phyloP scores from a whole-genome alignment of 2,797 vertebrate species.

The Gouania willdenowi region DNA sequence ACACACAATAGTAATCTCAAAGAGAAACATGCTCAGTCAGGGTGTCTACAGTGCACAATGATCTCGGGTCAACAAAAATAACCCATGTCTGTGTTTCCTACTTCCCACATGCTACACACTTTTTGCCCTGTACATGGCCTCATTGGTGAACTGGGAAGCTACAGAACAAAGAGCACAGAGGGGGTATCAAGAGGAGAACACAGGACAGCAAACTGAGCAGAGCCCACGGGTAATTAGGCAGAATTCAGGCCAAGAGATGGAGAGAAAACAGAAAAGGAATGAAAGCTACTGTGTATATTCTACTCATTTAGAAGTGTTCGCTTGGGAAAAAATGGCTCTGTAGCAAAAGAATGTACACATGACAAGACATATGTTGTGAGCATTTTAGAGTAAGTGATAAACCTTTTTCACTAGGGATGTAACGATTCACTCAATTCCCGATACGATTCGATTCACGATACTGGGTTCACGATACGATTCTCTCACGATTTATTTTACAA shows the following conservation, averaged over 20 bases:
- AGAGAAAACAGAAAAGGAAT: slow-evolving; percentile 6
- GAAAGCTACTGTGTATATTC: slow-evolving; percentile 25
- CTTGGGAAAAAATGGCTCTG: too few relatives aligned
- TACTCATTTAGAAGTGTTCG: slow-evolving; percentile 1
- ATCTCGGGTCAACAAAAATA: slow-evolving; percentile 71
- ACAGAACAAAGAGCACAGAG: slow-evolving; percentile 39
- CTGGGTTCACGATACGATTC: too few relatives aligned
- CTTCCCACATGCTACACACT: slow-evolving; percentile 45
- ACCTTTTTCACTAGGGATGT: too few relatives aligned
- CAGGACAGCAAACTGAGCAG: slow-evolving; percentile 31
- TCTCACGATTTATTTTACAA: too few relatives aligned
- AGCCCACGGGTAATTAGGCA: slow-evolving; percentile 62
- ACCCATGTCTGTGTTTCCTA: slow-evolving; percentile 59
- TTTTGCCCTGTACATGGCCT: slow-evolving; percentile 48
- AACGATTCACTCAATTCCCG: too few relatives aligned
- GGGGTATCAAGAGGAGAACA: slow-evolving; percentile 18
- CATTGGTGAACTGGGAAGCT: slow-evolving; percentile 32
- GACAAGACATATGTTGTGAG: too few relatives aligned
- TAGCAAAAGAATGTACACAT: too few relatives aligned
- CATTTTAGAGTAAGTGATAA: too few relatives aligned
- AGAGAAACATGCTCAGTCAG: slow-evolving; percentile 43
- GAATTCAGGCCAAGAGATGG: slow-evolving; percentile 55
- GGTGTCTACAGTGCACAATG: slow-evolving; percentile 54
- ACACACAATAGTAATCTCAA: slow-evolving; percentile 42
- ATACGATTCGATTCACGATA: too few relatives aligned